Evolutionary conservation across 2,797 vertebrate genomes (phyloP), one percentile per base, ranked within the genome.

Genomic region (Bryconaethiops microstoma): DNA sequence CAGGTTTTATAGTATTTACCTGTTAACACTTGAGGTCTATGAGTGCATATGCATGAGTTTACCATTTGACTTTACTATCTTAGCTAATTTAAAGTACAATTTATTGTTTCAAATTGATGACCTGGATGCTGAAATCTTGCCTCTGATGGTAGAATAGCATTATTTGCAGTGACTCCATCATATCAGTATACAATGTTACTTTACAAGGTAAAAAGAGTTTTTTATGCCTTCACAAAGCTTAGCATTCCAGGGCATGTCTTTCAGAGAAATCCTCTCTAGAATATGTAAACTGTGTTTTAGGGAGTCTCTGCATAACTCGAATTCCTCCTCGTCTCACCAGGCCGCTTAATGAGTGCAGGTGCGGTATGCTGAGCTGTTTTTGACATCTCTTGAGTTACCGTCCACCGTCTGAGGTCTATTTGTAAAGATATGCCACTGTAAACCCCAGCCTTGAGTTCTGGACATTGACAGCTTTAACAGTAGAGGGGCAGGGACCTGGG

Each of bases 311-410:
- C 87, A 86, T 87, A 70, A 71, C 78, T 79, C 45, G 75, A 69
- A 91, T 90, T 86, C 81, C 85, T 89, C 25, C 50, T 2, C 7
- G 5, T 77, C 63, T 21, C 35, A 64, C 3, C 25, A 54, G 12
- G 23, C 7, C 50, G 67, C 59, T 71, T 60, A 74, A 69, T 40
- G 40, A 71, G 35, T 29, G 42, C 78, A 84, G 57, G 71, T 84
- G 65, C 5, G 73, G 84, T 14, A 71, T 55, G 40, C 42, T 59
- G 6, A 65, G 23, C 54, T 67, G 57, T 68, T 23, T 59, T 55
- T 14, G 85, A 89, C 74, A 63, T 21, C 23, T 70, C 63, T 54
- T 54, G 57, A 50, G 35, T 40, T 81, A 40, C 45, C 14, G 39
- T 73, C 72, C 48, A 39, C 52, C 16, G 14, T 7, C n/a, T 54